Conservation (phyloP, 2,888 invertebrate genomes). For the Apamea epomidion region DNA sequence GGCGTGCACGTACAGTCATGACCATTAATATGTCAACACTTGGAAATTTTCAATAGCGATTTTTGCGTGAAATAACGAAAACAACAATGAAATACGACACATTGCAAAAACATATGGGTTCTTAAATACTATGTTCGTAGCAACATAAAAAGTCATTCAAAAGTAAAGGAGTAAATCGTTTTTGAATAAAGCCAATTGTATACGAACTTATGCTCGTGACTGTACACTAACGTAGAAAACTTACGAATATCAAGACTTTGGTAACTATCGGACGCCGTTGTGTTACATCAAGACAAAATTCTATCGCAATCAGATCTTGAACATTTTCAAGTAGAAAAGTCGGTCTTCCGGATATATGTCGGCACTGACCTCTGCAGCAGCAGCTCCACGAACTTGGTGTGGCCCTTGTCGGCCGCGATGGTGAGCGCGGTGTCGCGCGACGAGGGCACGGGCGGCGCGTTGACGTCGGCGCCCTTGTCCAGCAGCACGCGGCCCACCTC, state of each 20-base stretch:
- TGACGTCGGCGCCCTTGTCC: slow-evolving; percentile 99
- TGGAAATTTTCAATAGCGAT: too few species aligned
- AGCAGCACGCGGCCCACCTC: slow-evolving; percentile 99
- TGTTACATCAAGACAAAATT: not conserved
- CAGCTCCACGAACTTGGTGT: slow-evolving; percentile 97
- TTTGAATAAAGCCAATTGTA: too few species aligned
- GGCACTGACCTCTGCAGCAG: slow-evolving; percentile 91
- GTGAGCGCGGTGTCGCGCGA: slow-evolving; percentile 99
- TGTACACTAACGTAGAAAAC: not conserved
- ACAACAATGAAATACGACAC: too few species aligned
- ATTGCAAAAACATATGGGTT: too few species aligned
- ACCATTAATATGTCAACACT: too few species aligned
- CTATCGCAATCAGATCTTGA: not conserved
- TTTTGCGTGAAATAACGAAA: too few species aligned
- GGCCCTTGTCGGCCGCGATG: slow-evolving; percentile 99
- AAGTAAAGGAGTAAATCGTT: too few species aligned
- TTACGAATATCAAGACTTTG: not conserved
- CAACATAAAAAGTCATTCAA: too few species aligned
- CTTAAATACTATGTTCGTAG: too few species aligned
- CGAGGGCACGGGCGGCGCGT: slow-evolving; percentile 99
- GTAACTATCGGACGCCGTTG: not conserved
- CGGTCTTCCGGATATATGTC: slow-evolving; percentile 72
- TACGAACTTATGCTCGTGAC: too few species aligned
- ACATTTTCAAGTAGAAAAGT: not conserved
- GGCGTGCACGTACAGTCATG: not conserved